A percentile compares a stretch with the other conserved stretches of the same genome.
Conservation (phyloP, 2,113 vertebrate species). For the Paradisaea rubra region DNA sequence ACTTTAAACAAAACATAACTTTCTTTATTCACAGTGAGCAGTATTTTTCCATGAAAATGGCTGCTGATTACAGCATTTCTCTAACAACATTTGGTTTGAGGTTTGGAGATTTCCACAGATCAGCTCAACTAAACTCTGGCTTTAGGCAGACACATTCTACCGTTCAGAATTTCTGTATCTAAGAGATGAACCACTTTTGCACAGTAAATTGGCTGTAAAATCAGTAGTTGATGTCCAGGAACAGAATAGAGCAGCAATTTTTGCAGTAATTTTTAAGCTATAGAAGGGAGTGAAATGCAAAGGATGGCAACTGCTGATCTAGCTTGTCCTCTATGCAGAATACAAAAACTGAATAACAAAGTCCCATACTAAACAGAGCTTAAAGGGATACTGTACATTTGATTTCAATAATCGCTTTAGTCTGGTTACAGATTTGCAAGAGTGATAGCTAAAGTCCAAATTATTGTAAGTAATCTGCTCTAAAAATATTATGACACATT, state of each 20-base stretch:
- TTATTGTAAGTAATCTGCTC: background rate
- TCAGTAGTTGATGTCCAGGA: background rate
- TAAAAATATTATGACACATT: background rate
- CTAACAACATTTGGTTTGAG: background rate
- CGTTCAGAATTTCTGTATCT: background rate
- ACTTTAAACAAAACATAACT: background rate
- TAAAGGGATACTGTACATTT: background rate
- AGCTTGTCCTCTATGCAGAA: background rate
- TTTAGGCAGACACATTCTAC: background rate
- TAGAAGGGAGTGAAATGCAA: background rate
- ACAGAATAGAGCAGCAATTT: background rate
- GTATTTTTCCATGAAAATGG: background rate
- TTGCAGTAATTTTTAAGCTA: constrained; percentile 6
- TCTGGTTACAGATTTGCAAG: background rate
- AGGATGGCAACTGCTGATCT: background rate
- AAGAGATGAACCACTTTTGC: background rate
- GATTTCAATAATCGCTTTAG: background rate
- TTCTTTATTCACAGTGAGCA: background rate
- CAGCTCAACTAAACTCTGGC: background rate
- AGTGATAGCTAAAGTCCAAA: background rate
- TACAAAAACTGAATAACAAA: background rate
- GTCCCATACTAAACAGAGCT: background rate
- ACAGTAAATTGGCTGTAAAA: constrained; percentile 3
- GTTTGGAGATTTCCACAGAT: background rate
- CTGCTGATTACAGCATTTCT: background rate